These are phyloP conservation scores for Bothrops jararaca DNA, from an alignment of 2,113 vertebrate species.

Conservation along the genomic window DNA sequence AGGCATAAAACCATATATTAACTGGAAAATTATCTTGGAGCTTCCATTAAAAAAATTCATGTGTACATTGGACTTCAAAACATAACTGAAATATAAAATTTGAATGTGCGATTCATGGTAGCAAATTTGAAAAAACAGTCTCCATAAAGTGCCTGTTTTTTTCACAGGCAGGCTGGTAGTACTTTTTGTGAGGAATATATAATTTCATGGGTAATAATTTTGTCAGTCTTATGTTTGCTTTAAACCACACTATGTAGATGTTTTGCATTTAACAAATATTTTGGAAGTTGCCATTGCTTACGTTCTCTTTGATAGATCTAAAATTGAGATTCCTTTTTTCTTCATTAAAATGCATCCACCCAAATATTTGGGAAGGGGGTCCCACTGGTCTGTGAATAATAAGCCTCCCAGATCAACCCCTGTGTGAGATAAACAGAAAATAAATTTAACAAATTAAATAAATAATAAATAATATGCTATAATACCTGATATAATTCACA, in stretches of 20 bases:
- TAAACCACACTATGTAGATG: slow-evolving; percentile 35
- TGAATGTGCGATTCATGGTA: background rate
- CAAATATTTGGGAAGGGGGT: background rate
- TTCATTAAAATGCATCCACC: background rate
- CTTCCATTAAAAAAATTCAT: background rate
- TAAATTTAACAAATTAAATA: background rate
- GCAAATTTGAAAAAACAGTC: background rate
- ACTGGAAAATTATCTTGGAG: background rate
- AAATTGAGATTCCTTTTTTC: slow-evolving; percentile 27
- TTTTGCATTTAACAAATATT: slow-evolving; percentile 58
- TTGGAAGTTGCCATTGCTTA: slow-evolving; percentile 47
- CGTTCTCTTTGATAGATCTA: slow-evolving; percentile 45
- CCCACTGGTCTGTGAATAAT: background rate
- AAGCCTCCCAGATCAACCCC: background rate
- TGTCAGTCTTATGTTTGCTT: slow-evolving; percentile 33
- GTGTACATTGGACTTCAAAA: background rate
- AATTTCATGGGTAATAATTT: slow-evolving; percentile 35
- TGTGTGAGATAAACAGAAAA: background rate
- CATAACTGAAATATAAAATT: background rate
- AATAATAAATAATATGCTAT: background rate
- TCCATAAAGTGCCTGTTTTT: background rate
- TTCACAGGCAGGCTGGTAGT: background rate
- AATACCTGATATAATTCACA: background rate
- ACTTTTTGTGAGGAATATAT: slow-evolving; percentile 6
- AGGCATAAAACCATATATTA: background rate